Base-by-base conservation (phyloP, 2,797 vertebrate genomes). In the Cynodonichthys magdalenae region DNA sequence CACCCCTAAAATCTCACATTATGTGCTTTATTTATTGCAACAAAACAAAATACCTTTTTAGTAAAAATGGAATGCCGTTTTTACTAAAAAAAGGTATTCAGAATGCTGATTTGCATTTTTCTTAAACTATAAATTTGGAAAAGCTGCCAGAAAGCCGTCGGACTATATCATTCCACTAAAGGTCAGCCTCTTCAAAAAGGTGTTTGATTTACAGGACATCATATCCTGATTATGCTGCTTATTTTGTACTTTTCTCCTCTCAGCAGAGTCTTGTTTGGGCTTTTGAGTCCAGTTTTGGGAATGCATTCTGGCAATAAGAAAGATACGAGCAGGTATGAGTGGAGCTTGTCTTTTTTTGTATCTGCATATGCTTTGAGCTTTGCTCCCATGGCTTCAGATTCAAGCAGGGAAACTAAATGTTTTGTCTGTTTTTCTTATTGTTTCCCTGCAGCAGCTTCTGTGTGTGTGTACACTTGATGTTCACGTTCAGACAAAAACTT, bases 391-490 rank as follows among this genome's bases (percentile, higher is more conserved):
- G 50, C 34, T 79, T 77, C 63, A 80, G 80, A 83, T 79, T 75
- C 45, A 19, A n/a, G 9, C 66, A 47, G 56, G 77, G 77, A 62
- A 56, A 81, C 77, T 71, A 69, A 77, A 78, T 57, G 68, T 45
- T 50, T 64, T 45, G 73, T 7, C 1, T 17, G 14, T 1, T n/a
- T 63, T 53, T 59, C 61, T 48, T 48, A 53, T 47, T 39, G 20
- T 29, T 31, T 74, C 58, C 41, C 50, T 61, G 55, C 67, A 73
- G 66, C 42, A 71, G 73, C 44, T 63, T 73, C 57, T 61, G 53
- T 87, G 77, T 85, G 79, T 83, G 86, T 81, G 60, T 69, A 47
- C 49, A 56, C 64, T 80, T 70, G 72, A 79, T 73, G 59, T 71
- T 61, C 77, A 78, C 58, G 66, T 69, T 75, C 62, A 76, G 57